phyloP scores from a whole-genome alignment of 2,113 vertebrate genomes.

The Synchiropus splendidus region DNA sequence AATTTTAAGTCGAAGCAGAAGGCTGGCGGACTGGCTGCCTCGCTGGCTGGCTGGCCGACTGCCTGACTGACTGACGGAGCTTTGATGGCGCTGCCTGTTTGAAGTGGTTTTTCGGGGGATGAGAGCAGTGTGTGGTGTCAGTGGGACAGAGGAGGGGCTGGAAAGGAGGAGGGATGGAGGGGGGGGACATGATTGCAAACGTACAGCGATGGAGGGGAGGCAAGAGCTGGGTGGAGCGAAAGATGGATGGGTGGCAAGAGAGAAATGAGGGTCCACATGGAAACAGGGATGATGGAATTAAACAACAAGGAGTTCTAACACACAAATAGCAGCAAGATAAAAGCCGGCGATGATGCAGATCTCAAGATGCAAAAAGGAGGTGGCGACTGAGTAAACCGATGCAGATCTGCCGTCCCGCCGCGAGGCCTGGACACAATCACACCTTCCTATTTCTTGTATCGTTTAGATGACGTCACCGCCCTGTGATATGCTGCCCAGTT shows the following conservation, averaged over 20 bases:
- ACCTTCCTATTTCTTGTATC: slow-evolving; percentile 44
- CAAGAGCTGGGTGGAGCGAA: slow-evolving; percentile 14
- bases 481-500: slow-evolving; percentile 41
- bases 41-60: slow-evolving; percentile 54
- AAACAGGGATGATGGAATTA: slow-evolving; percentile 9
- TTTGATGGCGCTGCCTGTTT: slow-evolving; percentile 70
- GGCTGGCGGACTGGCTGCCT: slow-evolving; percentile 56
- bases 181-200: slow-evolving; percentile 38
- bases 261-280: slow-evolving; percentile 9
- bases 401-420: slow-evolving; percentile 11
- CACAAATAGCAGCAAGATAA: slow-evolving; percentile 2
- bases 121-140: slow-evolving; percentile 72
- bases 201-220: slow-evolving; percentile 29
- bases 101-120: slow-evolving; percentile 73
- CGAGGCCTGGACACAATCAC: slow-evolving; percentile 40
- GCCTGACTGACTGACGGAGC: slow-evolving; percentile 59
- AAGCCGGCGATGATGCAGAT: slow-evolving; percentile 5
- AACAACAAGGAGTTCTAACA: background rate
- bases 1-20: slow-evolving; percentile 77
- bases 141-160: slow-evolving; percentile 60
- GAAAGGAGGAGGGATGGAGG: slow-evolving; percentile 5
- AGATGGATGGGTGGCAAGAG: slow-evolving; percentile 20
- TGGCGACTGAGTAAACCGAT: slow-evolving; percentile 9
- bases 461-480: slow-evolving; percentile 44
- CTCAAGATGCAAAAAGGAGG: background rate